A percentile compares a stretch with the other conserved stretches of the same genome.
Conservation (phyloP, 2,888 invertebrate genomes). For the Agrotis exclamationis region DNA sequence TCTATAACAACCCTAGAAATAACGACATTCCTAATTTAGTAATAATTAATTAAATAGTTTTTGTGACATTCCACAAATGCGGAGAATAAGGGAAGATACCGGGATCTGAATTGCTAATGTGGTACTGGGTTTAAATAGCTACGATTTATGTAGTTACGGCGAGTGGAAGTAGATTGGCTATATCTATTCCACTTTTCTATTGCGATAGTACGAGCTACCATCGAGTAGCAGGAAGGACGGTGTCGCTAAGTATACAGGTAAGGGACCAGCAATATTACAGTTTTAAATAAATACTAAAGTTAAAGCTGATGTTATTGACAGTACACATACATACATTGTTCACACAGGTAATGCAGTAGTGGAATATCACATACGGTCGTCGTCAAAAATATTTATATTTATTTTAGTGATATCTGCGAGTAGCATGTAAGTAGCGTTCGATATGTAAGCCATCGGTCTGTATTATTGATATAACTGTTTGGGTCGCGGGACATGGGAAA, state of each 20-base stretch:
- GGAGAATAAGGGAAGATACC: conserved; percentile 45
- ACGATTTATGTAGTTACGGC: conserved; percentile 24
- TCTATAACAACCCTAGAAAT: conserved; percentile 23
- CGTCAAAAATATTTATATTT: conserved; percentile 63
- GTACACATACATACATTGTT: conserved; percentile 11
- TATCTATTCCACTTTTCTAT: conserved; percentile 35
- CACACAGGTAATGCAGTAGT: conserved; percentile 8
- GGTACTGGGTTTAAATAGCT: conserved; percentile 32
- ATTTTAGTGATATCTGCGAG: conserved; percentile 68
- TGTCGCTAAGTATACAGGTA: neutral
- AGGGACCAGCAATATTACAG: neutral
- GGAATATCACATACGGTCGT: conserved; percentile 31
- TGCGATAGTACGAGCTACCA: conserved; percentile 6
- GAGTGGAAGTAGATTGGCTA: conserved; percentile 36
- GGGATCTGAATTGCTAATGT: conserved; percentile 52
- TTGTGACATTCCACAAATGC: conserved; percentile 35
- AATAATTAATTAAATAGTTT: conserved; percentile 49
- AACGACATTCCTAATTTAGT: conserved; percentile 51
- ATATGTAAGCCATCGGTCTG: conserved; percentile 72
- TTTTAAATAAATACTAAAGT: conserved; percentile 5
- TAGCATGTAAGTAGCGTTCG: conserved; percentile 66
- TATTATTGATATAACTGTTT: conserved; percentile 88
- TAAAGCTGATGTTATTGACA: conserved; percentile 25
- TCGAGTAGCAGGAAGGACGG: neutral
- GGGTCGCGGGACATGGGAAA: conserved; percentile 83